These are phyloP conservation scores for Lateolabrax maculatus DNA, from an alignment of 2,797 vertebrate genomes.

Conservation along the genomic window DNA sequence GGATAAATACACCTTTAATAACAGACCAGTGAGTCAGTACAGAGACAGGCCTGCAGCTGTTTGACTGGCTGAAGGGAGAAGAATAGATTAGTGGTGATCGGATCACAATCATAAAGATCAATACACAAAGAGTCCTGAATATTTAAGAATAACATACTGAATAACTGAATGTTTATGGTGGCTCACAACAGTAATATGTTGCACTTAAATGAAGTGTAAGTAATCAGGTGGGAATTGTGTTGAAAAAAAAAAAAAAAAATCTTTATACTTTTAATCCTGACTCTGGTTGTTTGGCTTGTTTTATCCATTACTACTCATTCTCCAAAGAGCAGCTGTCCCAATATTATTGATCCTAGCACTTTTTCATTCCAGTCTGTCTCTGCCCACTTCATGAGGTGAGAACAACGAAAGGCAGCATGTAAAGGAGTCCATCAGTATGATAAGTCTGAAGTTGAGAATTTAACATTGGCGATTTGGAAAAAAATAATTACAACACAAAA, in stretches of 20 bases:
- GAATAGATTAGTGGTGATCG: conserved; percentile 17
- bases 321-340: conserved; percentile 45
- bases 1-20: conserved; percentile 72
- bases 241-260: neutral
- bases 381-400: conserved; percentile 32
- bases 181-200: neutral
- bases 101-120: conserved; percentile 28
- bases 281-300: conserved; percentile 28
- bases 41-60: conserved; percentile 46
- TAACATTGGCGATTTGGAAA: conserved; percentile 13
- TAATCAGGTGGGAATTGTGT: neutral
- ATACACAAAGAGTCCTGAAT: conserved; percentile 1
- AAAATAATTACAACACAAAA: conserved; percentile 2
- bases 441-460: conserved; percentile 6
- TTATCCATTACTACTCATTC: conserved; percentile 37
- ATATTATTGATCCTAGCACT: conserved; percentile 57
- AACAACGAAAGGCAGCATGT: neutral
- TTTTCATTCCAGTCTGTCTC: conserved; percentile 36
- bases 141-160: neutral
- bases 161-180: neutral
- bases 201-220: neutral
- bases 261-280: too few relatives aligned
- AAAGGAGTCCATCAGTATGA: neutral
- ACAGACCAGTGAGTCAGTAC: conserved; percentile 50
- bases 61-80: conserved; percentile 24